A percentile compares a stretch with the other conserved stretches of the same genome.
phyloP scores from a whole-genome alignment of 2,797 vertebrate genomes.

The Argya squamiceps region DNA sequence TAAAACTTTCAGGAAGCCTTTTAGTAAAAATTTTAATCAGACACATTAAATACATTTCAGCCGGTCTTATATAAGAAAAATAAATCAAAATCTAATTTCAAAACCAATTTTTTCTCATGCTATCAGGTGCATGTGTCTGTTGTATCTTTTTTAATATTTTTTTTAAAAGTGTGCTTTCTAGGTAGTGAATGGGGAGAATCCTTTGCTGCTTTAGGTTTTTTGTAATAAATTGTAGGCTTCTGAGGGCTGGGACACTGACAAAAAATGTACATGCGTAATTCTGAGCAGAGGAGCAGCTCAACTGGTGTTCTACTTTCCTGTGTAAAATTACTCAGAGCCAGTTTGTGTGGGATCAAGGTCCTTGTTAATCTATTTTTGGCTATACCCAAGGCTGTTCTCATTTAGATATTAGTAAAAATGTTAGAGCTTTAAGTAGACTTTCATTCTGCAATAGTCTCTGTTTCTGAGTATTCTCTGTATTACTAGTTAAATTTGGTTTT shows the following conservation, averaged over 20 bases:
- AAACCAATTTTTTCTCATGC: neutral
- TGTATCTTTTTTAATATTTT: neutral
- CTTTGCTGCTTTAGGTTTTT: conserved; percentile 25
- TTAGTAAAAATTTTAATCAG: conserved; percentile 54
- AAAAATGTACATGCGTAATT: neutral
- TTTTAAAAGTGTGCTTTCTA: neutral
- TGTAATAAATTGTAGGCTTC: neutral
- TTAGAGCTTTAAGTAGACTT: neutral
- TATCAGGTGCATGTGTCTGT: accelerated
- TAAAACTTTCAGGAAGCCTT: conserved; percentile 26
- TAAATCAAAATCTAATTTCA: neutral
- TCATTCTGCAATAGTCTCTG: neutral
- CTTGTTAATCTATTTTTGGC: conserved; percentile 33
- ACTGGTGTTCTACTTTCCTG: conserved; percentile 32
- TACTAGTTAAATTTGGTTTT: neutral
- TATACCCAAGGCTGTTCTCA: neutral
- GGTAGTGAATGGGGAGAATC: neutral
- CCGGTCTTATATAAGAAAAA: neutral
- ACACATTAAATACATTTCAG: conserved; percentile 13
- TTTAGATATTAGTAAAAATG: conserved; percentile 50
- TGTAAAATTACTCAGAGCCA: conserved; percentile 51
- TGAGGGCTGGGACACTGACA: neutral
- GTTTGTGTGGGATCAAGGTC: conserved; percentile 50
- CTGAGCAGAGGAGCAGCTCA: neutral
- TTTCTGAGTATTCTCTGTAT: neutral